Evolutionary conservation across 2,113 vertebrate genomes (phyloP), one percentile per base, ranked within the genome.

Genomic region (Noturus placidus): DNA sequence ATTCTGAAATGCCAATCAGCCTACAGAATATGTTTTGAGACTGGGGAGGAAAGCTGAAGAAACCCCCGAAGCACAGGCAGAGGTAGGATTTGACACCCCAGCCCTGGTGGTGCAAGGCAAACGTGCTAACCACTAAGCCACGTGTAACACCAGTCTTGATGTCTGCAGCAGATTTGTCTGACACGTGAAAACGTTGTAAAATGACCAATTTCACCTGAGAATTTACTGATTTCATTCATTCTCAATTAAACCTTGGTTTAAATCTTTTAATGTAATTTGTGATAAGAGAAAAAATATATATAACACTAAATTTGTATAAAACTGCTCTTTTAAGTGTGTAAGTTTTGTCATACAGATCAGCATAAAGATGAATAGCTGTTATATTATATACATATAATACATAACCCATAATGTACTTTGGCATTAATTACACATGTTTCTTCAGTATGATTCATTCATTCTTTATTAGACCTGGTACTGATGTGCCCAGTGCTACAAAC

Each of bases 401-500:
- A 70, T 13, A 14, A 35, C 1, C 4, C 17, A 70, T 35, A 35
- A 8, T 8, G 63, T 67, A 70, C 67, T 19, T 19, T 35, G 14
- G 6, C 9, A 11, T 57, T 30, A 79, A 56, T 56, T 33, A 57
- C 1, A 30, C 27, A 80, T 35, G 17, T 33, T 67, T 52, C 33
- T 67, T 85, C 15, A 67, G 38, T 19, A 11, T 22, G 20, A 70
- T 81, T 27, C 5, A 56, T 88, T 65, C 20, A 79, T 50, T 65
- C 46, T 67, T 46, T 84, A 35, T 81, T 82, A 76, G 46, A 96
- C 96, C 96, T 90, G 96, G 96, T 20, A 96, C 94, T 0, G 96
- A 96, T 5, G 96, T 96, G 25, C 96, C 96, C 83, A 96, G 91
- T 0, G 96, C 96, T 90, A 96, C 96, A 27, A 96, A 96, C 90